Evolutionary conservation across 2,888 invertebrate genomes (phyloP).

Genomic region (Aspidapion aeneum): DNA sequence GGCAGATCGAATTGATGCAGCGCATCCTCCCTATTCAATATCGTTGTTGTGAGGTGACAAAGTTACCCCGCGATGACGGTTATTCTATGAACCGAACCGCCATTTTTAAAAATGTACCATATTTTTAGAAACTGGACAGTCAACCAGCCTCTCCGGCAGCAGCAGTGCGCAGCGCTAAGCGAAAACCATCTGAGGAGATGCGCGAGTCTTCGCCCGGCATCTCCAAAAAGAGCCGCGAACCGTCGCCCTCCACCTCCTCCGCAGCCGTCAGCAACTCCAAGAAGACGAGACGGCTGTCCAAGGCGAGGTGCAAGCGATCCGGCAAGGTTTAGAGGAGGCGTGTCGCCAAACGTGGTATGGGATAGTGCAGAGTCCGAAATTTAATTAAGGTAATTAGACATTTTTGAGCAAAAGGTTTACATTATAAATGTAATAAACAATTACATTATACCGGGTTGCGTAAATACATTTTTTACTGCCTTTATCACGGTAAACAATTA

Average conservation of each 20-base stretch:
- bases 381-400: not conserved
- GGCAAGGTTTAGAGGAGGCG: slow-evolving; percentile 33
- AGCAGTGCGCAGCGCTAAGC: slow-evolving; percentile 29
- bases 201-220: slow-evolving; percentile 15
- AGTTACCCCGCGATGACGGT: too few relatives aligned
- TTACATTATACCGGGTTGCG: too few relatives aligned
- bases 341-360: not conserved
- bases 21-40: too few relatives aligned
- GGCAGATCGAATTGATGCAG: too few relatives aligned
- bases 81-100: too few relatives aligned
- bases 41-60: too few relatives aligned
- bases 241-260: not conserved
- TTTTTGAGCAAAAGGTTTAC: too few relatives aligned
- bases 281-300: slow-evolving; percentile 38
- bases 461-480: too few relatives aligned
- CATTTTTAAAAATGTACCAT: too few relatives aligned
- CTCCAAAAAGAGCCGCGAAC: not conserved
- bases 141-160: slow-evolving; percentile 12
- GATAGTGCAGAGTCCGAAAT: slow-evolving; percentile 2
- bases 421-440: too few relatives aligned
- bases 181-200: slow-evolving; percentile 40
- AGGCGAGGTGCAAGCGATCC: slow-evolving; percentile 39
- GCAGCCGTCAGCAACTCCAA: slow-evolving; percentile 31
- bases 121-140: slow-evolving; percentile 8
- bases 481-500: too few relatives aligned